Base-by-base conservation (phyloP, 2,888 invertebrate species). In the Deroplatys truncata region DNA sequence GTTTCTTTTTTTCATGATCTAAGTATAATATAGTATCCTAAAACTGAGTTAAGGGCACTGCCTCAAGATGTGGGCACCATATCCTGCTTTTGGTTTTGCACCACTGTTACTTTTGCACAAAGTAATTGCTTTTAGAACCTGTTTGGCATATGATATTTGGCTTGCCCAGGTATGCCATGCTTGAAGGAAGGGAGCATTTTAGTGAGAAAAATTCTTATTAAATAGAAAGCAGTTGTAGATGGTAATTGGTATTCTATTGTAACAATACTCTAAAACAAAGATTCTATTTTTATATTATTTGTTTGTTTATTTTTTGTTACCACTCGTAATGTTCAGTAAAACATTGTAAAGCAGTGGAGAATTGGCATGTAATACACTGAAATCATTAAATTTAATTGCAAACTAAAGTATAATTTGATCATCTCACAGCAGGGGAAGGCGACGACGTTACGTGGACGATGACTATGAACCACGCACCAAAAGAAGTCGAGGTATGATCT, bases 361-460 rank as follows among this genome's bases (percentile, higher is more conserved):
- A 15, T n/a, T 84, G 35, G 85, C 28, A 16, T 85, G 28, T 49
- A 28, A 43, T n/a, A 20, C 35, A 35, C 84, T 85, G 84, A 43
- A 35, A 85, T 35, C 20, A 25, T 84, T 0, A 28, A n/a, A 28
- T 85, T n/a, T 85, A n/a, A 85, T 28, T 85, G 85, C 31, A 28
- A 49, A 83, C 87, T 87, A 87, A 87, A 28, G 31, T 82, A 16
- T 28, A 28, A 82, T 31, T 90, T 90, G 88, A 89, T 90, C 82
- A 84, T 86, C 88, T 89, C 49, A 43, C 43, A 87, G 86, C 89
- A 90, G 90, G 90, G 90, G 89, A 72, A 88, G 89, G 29, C 86
- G 89, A 29, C 82, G 87, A 29, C 49, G 90, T 20, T 86, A 89
- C 84, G 16, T 89, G 86, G 90, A 90, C 29, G 89, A 90, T 82